Base-by-base conservation (phyloP, 2,888 invertebrate genomes). In the Dynastes grantii region DNA sequence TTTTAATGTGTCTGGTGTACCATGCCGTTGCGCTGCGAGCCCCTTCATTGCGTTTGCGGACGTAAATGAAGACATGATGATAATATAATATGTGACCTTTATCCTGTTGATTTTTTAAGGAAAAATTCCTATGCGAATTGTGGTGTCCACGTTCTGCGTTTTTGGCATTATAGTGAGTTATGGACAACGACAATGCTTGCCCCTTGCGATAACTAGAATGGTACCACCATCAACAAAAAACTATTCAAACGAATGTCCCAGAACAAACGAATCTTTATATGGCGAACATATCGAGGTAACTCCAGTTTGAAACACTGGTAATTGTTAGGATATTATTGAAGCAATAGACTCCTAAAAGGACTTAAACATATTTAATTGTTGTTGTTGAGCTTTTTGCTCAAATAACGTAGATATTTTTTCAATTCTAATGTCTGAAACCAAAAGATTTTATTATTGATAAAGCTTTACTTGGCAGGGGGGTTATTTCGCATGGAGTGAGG, bases 131-230 rank as follows among this genome's bases (percentile, higher is more conserved):
- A 22, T 61, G 45, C 29, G 73, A 75, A 9, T 75, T 45, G 22
- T 75, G 2, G 63, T 75, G 27, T 61, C 73, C 1, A 4, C 40
- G 1, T 61, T 61, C 61, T 61, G 73, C n/a, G 49, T 61, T 2
- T 11, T 75, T 11, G 73, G 73, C 4, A 61, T 75, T 8, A 61
- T 75, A 22, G 61, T 75, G 49, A 22, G 45, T 27, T 75, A 75
- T 29, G 73, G 73, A 11, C 73, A 75, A 22, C 55, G 73, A 2
- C 61, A 61, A 27, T 5, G 32, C 22, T 27, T 75, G 0, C 61
- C 8, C 16, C 0, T 75, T 1, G 40, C 73, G 16, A 75, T 75
- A 45, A 75, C 73, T 2, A 29, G 73, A 13, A 61, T 75, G 16
- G 61, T 61, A 16, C 16, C 61, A 3, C 13, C 45, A 1, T 5